Base-by-base conservation (phyloP, 1,140 invertebrate genomes). In the Nasonia longicornis region DNA sequence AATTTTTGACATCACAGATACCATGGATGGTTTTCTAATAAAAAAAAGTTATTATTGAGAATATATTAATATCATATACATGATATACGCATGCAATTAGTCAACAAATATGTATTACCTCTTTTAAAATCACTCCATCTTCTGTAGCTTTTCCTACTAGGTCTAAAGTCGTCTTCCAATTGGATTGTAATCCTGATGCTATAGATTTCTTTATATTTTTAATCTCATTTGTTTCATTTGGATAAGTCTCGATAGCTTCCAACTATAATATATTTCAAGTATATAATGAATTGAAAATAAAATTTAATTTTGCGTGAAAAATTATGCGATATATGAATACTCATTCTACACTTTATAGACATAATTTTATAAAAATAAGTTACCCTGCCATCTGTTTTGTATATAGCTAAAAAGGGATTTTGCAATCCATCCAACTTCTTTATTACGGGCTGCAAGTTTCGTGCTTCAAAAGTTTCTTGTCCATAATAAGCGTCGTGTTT, bases 171-270 rank as follows among this genome's bases (percentile, higher is more conserved):
- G n/a, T 26, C 11, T 26, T 7, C 48, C 42, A 52, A 29, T 52
- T n/a, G 22, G 22, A 74, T 52, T 58, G 72, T 12, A 74, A 74
- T 22, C n/a, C 11, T 31, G 11, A 52, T 58, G 72, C 72, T 29
- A 74, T 74, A 48, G 72, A 74, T 58, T 48, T 74, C 22, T 74
- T 48, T 0, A 74, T 16, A 26, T 74, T 58, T 29, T n/a, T 29
- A 2, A 35, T 29, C 22, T 35, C n/a, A 14, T 26, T 8, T 22
- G 71, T 29, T 74, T 74, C 72, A 12, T 45, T 52, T 42, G 7
- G 1, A 26, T 35, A 35, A 71, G 14, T 8, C 38, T n/a, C 42
- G 10, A 42, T 71, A n/a, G 20, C 35, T 2, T 20, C 14, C 2
- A 71, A 42, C 35, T 71, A 20, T 42, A 38, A 71, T 14, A 20